Evolutionary conservation across 2,113 vertebrate genomes (phyloP).

Genomic region (Colossoma macropomum): DNA sequence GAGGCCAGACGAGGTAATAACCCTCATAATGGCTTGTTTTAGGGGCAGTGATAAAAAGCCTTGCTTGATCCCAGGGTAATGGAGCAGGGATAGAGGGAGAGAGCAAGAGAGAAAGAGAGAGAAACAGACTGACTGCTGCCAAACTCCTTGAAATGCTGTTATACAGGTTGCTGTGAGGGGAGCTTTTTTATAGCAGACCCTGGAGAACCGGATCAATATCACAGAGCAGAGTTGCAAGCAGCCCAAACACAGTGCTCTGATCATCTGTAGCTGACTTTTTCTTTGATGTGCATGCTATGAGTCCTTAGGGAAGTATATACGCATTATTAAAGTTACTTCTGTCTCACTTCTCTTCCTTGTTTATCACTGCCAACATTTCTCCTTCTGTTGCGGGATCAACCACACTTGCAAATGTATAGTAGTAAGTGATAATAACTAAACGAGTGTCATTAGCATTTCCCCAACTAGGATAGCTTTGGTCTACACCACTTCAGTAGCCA

Average conservation of each 20-base stretch:
- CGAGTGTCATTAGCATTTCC: neutral
- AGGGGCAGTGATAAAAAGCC: slow-evolving; percentile 49
- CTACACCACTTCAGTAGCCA: neutral
- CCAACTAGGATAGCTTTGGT: neutral
- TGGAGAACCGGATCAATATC: slow-evolving; percentile 38
- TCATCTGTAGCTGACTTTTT: neutral
- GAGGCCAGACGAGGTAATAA: slow-evolving; percentile 39
- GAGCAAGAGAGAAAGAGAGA: slow-evolving; percentile 1
- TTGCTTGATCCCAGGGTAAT: slow-evolving; percentile 29
- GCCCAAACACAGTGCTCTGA: slow-evolving; percentile 1
- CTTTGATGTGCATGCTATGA: slow-evolving; percentile 22
- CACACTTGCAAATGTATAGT: neutral
- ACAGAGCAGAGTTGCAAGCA: slow-evolving; percentile 18
- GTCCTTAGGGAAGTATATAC: slow-evolving; percentile 16
- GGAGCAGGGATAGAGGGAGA: neutral
- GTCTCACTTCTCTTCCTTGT: neutral
- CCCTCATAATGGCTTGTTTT: slow-evolving; percentile 49
- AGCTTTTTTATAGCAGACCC: slow-evolving; percentile 34
- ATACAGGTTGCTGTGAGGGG: slow-evolving; percentile 24
- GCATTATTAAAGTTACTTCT: neutral
- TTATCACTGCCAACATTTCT: neutral
- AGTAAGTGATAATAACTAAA: neutral
- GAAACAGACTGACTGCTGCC: slow-evolving; percentile 26
- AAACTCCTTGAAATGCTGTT: slow-evolving; percentile 27
- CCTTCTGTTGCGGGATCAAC: neutral